phyloP scores from a whole-genome alignment of 2,888 invertebrate species.

The Biston stratarius region DNA sequence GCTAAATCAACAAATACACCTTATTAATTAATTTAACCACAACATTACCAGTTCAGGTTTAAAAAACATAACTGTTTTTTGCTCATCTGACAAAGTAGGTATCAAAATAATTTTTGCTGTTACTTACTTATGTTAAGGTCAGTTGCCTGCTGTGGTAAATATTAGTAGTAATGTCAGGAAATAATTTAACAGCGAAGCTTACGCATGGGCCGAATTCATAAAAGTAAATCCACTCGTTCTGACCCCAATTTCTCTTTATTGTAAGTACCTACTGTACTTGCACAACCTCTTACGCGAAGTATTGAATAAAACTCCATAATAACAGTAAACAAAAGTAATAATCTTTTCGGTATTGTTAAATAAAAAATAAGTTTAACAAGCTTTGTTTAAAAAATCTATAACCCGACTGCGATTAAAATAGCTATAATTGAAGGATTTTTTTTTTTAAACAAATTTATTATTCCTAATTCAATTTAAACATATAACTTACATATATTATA shows the following conservation, averaged over 20 bases:
- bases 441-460: no score
- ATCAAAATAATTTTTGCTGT: background rate
- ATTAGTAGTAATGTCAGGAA: conserved; percentile 19
- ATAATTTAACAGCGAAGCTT: background rate
- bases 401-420: no score
- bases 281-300: background rate
- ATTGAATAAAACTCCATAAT: background rate
- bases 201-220: conserved; percentile 10
- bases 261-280: background rate
- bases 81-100: background rate
- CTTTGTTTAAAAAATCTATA: no score
- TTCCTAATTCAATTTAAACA: no score
- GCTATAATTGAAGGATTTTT: no score
- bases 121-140: background rate
- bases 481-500: no score
- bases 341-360: background rate
- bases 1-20: background rate
- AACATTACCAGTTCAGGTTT: background rate
- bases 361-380: no score
- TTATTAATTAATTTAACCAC: background rate
- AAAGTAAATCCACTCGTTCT: conserved; percentile 1
- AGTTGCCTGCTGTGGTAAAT: background rate
- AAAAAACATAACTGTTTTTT: background rate
- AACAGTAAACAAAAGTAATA: background rate
- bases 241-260: conserved; percentile 38